These are phyloP conservation scores for Oreotrochilus melanogaster DNA, from an alignment of 2,113 vertebrate genomes.

Conservation along the genomic window DNA sequence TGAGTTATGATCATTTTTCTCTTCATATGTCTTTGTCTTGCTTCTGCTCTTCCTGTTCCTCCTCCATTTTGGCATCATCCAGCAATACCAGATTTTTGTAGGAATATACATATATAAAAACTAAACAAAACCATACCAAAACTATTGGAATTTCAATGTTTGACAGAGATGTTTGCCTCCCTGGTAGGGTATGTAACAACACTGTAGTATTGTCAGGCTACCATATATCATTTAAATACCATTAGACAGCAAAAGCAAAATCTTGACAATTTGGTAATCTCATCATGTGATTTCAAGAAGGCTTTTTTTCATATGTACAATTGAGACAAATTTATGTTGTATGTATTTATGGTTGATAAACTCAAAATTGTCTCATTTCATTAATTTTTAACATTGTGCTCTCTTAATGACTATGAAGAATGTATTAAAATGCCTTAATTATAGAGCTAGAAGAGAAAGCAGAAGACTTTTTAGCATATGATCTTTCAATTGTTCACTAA, in stretches of 20 bases:
- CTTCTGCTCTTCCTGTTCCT: not conserved
- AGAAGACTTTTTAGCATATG: slow-evolving; percentile 76
- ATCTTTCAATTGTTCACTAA: slow-evolving; percentile 82
- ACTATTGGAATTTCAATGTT: slow-evolving; percentile 32
- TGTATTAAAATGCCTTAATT: slow-evolving; percentile 81
- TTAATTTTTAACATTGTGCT: slow-evolving; percentile 77
- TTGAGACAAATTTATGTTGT: slow-evolving; percentile 69
- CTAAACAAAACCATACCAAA: slow-evolving; percentile 25
- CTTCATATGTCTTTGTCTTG: slow-evolving; percentile 6
- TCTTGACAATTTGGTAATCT: slow-evolving; percentile 41
- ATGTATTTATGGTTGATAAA: slow-evolving; percentile 74
- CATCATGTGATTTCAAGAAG: slow-evolving; percentile 58
- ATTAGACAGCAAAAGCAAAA: slow-evolving; percentile 47
- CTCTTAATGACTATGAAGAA: slow-evolving; percentile 68
- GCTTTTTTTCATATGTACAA: slow-evolving; percentile 60
- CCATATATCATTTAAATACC: slow-evolving; percentile 52
- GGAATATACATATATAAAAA: not conserved
- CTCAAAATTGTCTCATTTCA: slow-evolving; percentile 78
- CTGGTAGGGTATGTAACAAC: not conserved
- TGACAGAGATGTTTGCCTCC: slow-evolving; percentile 45
- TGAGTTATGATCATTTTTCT: not conserved
- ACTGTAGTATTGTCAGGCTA: slow-evolving; percentile 27
- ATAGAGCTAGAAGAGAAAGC: slow-evolving; percentile 72
- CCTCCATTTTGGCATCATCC: not conserved
- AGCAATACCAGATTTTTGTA: not conserved